A percentile compares a stretch with the other conserved stretches of the same genome.
phyloP scores from a whole-genome alignment of 2,888 invertebrate species.

The Lasius platythorax region DNA sequence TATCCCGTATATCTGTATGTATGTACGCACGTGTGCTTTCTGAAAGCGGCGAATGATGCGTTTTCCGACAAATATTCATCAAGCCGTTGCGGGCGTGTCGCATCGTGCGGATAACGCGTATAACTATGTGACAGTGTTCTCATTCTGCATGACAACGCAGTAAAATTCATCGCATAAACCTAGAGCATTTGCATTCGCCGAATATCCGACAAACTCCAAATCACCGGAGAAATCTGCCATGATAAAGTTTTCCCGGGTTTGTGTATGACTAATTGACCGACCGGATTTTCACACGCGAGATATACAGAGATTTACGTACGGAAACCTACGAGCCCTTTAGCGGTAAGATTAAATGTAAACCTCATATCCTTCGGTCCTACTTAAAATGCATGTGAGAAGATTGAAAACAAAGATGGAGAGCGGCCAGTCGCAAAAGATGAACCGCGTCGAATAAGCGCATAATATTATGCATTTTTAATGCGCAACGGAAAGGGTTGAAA shows the following conservation, averaged over 20 bases:
- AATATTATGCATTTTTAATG: conserved; percentile 31
- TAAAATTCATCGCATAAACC: conserved; percentile 30
- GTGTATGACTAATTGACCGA: conserved; percentile 35
- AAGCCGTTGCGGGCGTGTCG: background rate
- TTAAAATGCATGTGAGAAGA: conserved; percentile 32
- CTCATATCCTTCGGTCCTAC: background rate
- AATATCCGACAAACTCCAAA: conserved; percentile 48
- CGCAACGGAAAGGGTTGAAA: conserved; percentile 14
- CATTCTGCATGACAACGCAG: conserved; percentile 35
- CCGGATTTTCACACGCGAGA: conserved; percentile 22
- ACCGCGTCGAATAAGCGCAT: background rate
- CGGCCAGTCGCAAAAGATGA: background rate
- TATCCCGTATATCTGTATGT: background rate
- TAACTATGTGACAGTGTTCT: conserved; percentile 41
- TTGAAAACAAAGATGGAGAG: conserved; percentile 3
- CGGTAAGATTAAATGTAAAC: background rate
- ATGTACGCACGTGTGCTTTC: background rate
- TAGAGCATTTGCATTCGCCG: conserved; percentile 46
- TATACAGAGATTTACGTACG: background rate
- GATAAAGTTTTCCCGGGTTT: conserved; percentile 29
- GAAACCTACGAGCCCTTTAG: background rate
- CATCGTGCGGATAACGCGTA: conserved; percentile 5
- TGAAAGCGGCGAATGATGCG: background rate
- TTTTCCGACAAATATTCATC: conserved; percentile 5
- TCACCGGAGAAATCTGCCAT: conserved; percentile 46